Base-by-base conservation (phyloP, 2,797 vertebrate genomes). In the Argya squamiceps region DNA sequence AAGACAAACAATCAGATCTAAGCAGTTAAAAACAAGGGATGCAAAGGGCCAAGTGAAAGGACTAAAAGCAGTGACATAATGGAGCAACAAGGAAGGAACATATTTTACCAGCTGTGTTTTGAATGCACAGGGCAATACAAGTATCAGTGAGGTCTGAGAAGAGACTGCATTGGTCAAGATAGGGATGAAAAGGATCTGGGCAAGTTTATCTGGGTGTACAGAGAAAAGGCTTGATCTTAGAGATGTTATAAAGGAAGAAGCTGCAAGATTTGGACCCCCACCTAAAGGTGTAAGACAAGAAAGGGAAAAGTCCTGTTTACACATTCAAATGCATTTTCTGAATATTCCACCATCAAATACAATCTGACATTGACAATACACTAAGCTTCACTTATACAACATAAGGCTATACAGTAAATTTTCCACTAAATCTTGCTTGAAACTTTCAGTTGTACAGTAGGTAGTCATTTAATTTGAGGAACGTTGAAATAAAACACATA, bases 131-230 rank as follows among this genome's bases (percentile, higher is more conserved):
- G 80, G 92, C 90, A 96, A 96, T 53, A 92, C 49, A 94, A 94
- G 80, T 91, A 93, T 94, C 95, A 93, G 88, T 79, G 89, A 97
- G 76, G 84, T 93, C 96, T 95, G 89, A 96, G 95, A 96, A 91
- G 94, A 96, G 67, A 95, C 88, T 95, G 95, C 85, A 90, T 39
- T 95, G 95, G 89, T 96, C 94, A 95, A 94, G 88, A 96, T 36
- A 96, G 89, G 96, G 80, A 95, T 90, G 96, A 94, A 91, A 96
- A 97, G 93, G 94, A 96, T 93, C 85, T 96, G 95, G 95, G 86
- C 85, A 97, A 96, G 80, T 96, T 96, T 96, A 95, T 77, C 83
- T 97, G 94, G 41, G 52, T 93, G 67, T 73, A 94, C 85, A 96
- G 89, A 96, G 70, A 88, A 97, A 93, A 90, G 92, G 91, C 91